Conservation (phyloP, 1,140 invertebrate species). For the Zaprionus ornatus region DNA sequence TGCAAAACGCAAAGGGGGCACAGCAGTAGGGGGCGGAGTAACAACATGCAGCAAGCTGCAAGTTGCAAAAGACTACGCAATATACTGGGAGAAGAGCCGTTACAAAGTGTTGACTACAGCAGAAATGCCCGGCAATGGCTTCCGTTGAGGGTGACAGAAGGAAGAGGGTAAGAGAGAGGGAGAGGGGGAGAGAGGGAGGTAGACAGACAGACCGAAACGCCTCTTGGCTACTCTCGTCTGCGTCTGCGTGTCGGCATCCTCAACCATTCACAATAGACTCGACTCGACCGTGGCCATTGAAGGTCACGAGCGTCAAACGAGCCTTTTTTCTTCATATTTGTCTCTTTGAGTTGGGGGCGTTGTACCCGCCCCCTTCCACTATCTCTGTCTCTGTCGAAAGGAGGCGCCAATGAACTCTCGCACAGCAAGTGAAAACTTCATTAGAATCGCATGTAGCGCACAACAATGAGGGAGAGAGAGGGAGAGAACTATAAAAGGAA, state of each 20-base stretch:
- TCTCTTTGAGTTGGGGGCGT: constrained; percentile 15
- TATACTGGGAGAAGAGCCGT: not conserved
- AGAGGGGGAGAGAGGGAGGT: not conserved
- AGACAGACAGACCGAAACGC: not conserved
- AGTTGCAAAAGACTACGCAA: constrained; percentile 25
- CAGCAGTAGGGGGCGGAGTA: not conserved
- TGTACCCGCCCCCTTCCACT: not conserved
- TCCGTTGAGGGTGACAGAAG: constrained; percentile 63
- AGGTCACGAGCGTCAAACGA: constrained; percentile 68
- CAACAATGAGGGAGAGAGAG: not conserved
- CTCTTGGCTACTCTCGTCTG: constrained; percentile 6
- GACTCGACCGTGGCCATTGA: constrained; percentile 22
- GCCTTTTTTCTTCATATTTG: constrained; percentile 55
- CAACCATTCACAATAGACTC: not conserved
- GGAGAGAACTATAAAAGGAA: constrained; percentile 58
- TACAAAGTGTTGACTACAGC: constrained; percentile 4
- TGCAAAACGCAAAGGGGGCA: constrained; percentile 53
- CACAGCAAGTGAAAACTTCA: constrained; percentile 21
- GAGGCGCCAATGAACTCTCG: constrained; percentile 65
- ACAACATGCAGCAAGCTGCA: constrained; percentile 1
- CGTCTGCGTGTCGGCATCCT: not conserved
- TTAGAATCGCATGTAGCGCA: constrained; percentile 31
- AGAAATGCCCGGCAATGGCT: constrained; percentile 56
- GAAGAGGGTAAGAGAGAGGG: not conserved
- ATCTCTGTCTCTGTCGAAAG: not conserved